A percentile compares a stretch with the other conserved stretches of the same genome.
Evolutionary conservation across 2,797 vertebrate species (phyloP).

Genomic region (Pteropus rufus): DNA sequence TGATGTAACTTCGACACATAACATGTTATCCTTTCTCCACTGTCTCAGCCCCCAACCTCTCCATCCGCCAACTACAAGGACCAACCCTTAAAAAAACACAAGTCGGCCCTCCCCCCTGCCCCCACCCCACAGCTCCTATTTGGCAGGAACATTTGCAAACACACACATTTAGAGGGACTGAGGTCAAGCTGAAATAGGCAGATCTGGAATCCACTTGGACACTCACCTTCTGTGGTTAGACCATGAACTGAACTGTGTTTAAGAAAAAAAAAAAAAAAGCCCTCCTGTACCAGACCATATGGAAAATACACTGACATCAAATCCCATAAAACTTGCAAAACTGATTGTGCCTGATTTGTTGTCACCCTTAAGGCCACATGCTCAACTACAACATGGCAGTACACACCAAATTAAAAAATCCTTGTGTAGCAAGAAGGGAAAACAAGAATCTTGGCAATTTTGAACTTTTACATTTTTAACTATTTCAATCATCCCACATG

Average conservation of each 20-base stretch:
- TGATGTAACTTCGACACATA: conserved; percentile 57
- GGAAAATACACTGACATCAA: neutral
- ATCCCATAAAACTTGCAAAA: neutral
- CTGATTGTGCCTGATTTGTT: neutral
- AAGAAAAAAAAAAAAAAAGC: conserved; percentile 43
- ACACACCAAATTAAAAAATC: neutral
- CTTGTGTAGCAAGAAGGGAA: neutral
- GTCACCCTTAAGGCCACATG: neutral
- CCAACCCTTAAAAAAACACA: neutral
- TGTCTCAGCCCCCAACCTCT: neutral
- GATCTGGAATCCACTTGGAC: neutral
- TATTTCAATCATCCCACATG: neutral
- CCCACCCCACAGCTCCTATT: neutral
- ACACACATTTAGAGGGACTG: neutral
- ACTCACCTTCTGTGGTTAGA: neutral
- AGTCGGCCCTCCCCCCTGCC: neutral
- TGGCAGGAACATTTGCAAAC: neutral
- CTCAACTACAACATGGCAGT: neutral
- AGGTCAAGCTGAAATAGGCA: neutral
- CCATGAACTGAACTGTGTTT: conserved; percentile 35
- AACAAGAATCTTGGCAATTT: neutral
- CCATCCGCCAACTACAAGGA: neutral
- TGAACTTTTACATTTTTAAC: neutral
- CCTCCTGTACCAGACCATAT: neutral
- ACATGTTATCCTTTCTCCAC: neutral